Base-by-base conservation (phyloP, 2,888 invertebrate species). In the Campoplex capitator region DNA sequence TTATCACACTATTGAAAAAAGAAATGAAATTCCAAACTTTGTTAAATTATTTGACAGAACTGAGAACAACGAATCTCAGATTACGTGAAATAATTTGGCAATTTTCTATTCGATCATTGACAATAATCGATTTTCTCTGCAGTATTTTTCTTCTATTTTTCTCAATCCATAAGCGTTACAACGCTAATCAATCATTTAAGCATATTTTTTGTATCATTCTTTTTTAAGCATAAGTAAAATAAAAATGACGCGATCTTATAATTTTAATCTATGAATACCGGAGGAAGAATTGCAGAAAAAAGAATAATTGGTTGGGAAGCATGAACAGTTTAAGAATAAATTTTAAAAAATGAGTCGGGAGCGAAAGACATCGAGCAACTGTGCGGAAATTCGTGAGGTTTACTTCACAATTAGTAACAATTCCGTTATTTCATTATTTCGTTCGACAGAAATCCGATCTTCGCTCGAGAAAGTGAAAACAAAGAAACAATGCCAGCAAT, bases 331-430 rank as follows among this genome's bases (percentile, higher is more conserved):
- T 18, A 8, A n/a, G 51, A 6, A 9, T n/a, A 38, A 56, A 73
- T 8, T 6, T n/a, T 56, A 73, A 70, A 13, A 23, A 70, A 70
- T 45, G 6, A 16, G 38, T 74, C 13, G n/a, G 54, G 38, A 74
- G 54, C 81, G 81, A 81, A 74, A 65, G 18, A 23, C 51, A 74
- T 81, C 81, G 74, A 81, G 81, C 81, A 81, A 81, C 81, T 67
- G 81, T 51, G 65, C 38, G 28, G 38, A 54, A 16, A 51, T 48
- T 74, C 35, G 54, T 13, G 54, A 51, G 13, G 35, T 74, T 28
- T 74, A 54, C 6, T 38, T 16, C 65, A 45, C 51, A 28, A 38
- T 54, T n/a, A 51, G 38, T 42, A 51, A 67, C 67, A 48, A 81
- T 67, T 67, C 51, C 48, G 51, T 32, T 38, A 65, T 58, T 32